A percentile compares a stretch with the other conserved stretches of the same genome.
Evolutionary conservation across 2,113 vertebrate species (phyloP).

Genomic region (Trichomycterus rosablanca): DNA sequence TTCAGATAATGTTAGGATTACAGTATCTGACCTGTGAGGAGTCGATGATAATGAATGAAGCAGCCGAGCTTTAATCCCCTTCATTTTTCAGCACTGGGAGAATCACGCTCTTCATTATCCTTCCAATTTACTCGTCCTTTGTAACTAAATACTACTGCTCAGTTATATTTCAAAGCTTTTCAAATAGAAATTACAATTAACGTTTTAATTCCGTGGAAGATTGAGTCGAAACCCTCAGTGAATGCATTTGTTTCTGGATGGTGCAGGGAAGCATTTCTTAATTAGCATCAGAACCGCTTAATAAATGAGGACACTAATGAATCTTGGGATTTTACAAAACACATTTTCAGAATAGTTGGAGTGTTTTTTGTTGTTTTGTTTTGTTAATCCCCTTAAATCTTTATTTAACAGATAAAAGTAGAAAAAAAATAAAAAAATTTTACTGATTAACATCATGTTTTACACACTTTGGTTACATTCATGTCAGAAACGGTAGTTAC

Average conservation of each 20-base stretch:
- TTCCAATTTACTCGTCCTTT: background rate
- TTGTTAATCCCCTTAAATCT: too few species aligned
- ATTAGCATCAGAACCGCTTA: background rate
- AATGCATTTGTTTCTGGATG: background rate
- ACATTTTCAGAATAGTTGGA: background rate
- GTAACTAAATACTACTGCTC: background rate
- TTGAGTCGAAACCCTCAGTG: conserved; percentile 3
- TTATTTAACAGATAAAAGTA: too few species aligned
- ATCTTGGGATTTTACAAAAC: background rate
- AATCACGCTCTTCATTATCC: background rate
- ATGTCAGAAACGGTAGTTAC: too few species aligned
- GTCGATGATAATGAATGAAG: conserved; percentile 28
- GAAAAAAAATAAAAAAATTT: too few species aligned
- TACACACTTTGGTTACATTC: too few species aligned
- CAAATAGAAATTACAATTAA: conserved; percentile 7
- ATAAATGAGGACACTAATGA: background rate
- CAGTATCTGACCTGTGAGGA: conserved; percentile 1
- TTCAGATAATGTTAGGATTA: conserved; percentile 30
- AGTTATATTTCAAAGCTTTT: conserved; percentile 7
- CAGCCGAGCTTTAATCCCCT: conserved; percentile 3
- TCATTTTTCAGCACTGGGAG: conserved; percentile 5
- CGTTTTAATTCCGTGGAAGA: background rate
- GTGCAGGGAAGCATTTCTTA: background rate
- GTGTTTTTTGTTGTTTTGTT: background rate
- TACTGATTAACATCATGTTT: too few species aligned